Evolutionary conservation across 2,113 vertebrate species (phyloP).

Genomic region (Mystacornis crossleyi): DNA sequence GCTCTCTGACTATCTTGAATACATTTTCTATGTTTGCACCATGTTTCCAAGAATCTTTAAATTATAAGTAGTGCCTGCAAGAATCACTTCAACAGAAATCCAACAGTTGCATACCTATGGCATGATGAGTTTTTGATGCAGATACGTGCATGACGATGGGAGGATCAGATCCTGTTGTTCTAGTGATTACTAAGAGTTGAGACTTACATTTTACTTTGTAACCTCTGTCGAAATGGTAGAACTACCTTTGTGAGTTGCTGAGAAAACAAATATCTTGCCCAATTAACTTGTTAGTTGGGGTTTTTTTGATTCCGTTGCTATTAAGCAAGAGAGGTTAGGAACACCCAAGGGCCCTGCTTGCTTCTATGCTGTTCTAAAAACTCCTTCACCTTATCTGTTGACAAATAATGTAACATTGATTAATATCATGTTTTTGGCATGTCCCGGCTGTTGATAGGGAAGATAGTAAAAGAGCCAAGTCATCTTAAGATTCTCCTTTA

Average conservation of each 20-base stretch:
- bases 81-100: not conserved
- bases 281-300: not conserved
- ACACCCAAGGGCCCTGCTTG: not conserved
- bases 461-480: not conserved
- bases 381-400: not conserved
- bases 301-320: not conserved
- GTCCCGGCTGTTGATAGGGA: not conserved
- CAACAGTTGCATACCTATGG: not conserved
- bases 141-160: rapidly evolving
- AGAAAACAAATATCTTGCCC: not conserved
- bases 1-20: not conserved
- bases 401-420: not conserved
- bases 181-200: not conserved
- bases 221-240: not conserved
- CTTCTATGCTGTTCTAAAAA: not conserved
- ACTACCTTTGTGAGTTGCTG: not conserved
- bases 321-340: not conserved
- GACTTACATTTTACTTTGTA: not conserved
- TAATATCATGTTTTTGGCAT: not conserved
- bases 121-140: not conserved
- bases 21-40: not conserved
- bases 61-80: not conserved
- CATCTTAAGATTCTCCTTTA: not conserved
- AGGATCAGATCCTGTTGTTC: not conserved
- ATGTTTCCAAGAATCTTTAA: not conserved